A percentile compares a stretch with the other conserved stretches of the same genome.
These are phyloP conservation scores for Peromyscus nudipes DNA, from an alignment of 2,797 vertebrate genomes.

Conservation along the genomic window DNA sequence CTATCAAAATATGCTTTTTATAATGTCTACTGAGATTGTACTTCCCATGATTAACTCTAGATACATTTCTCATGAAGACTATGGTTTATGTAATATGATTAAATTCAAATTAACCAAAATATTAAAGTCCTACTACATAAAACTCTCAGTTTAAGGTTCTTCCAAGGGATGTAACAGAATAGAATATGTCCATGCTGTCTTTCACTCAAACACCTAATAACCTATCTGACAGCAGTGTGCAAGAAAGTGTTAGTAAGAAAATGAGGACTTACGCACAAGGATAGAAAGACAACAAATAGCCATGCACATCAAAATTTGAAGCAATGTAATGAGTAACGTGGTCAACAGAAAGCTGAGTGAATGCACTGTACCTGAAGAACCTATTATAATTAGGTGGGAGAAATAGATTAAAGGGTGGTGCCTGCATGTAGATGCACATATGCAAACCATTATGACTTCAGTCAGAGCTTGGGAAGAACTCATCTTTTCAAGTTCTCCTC, in stretches of 20 bases:
- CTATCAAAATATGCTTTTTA: constrained; percentile 15
- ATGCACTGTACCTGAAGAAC: not conserved
- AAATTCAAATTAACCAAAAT: constrained; percentile 55
- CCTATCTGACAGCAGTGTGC: not conserved
- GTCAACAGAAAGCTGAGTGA: not conserved
- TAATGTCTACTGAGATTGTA: constrained; percentile 20
- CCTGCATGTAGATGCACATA: not conserved
- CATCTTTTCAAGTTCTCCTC: not conserved
- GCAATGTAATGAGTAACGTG: not conserved
- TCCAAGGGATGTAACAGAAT: not conserved
- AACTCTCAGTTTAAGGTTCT: not conserved
- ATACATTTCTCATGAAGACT: not conserved
- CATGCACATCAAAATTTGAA: not conserved
- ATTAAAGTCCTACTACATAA: not conserved
- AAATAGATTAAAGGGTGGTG: not conserved
- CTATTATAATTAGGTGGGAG: not conserved
- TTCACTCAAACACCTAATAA: not conserved
- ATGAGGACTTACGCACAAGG: not conserved
- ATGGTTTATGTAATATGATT: not conserved
- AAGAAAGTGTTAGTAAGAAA: not conserved
- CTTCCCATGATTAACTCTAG: not conserved
- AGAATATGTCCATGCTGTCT: not conserved
- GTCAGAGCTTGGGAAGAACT: not conserved
- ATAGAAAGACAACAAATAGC: not conserved
- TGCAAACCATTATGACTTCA: not conserved